These are phyloP conservation scores for Sarcophaga variegata DNA, from an alignment of 2,888 invertebrate genomes.

Conservation along the genomic window DNA sequence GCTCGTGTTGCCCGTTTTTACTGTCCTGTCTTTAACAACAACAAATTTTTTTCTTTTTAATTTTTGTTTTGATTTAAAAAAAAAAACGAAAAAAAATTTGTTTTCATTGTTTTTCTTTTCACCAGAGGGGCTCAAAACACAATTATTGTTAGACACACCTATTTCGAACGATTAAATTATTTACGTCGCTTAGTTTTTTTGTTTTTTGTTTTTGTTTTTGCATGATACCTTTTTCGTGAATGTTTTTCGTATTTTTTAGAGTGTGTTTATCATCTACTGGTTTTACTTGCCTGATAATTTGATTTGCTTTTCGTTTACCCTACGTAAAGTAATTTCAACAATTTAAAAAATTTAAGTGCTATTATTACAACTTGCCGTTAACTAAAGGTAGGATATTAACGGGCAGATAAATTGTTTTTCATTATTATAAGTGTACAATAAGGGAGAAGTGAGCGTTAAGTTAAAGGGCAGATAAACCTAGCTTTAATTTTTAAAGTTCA, in stretches of 20 bases:
- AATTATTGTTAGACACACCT: constrained; percentile 49
- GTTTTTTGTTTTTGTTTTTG: constrained; percentile 18
- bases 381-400: too few relatives aligned
- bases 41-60: not conserved
- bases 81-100: not conserved
- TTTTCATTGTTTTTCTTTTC: constrained; percentile 22
- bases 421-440: too few relatives aligned
- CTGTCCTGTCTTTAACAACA: not conserved
- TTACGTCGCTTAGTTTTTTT: constrained; percentile 17
- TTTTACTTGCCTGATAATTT: too few relatives aligned
- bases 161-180: constrained; percentile 20
- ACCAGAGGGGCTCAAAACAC: constrained; percentile 29
- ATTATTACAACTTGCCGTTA: too few relatives aligned
- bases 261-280: too few relatives aligned
- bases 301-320: too few relatives aligned
- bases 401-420: too few relatives aligned
- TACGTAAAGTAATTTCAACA: too few relatives aligned
- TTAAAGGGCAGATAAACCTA: too few relatives aligned
- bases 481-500: too few relatives aligned
- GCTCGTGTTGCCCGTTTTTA: not conserved
- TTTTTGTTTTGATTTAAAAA: not conserved
- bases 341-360: too few relatives aligned
- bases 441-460: too few relatives aligned
- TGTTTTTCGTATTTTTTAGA: not conserved
- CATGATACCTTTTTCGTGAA: not conserved